phyloP scores from a whole-genome alignment of 2,888 invertebrate genomes.

The Caradrina clavipalpis region DNA sequence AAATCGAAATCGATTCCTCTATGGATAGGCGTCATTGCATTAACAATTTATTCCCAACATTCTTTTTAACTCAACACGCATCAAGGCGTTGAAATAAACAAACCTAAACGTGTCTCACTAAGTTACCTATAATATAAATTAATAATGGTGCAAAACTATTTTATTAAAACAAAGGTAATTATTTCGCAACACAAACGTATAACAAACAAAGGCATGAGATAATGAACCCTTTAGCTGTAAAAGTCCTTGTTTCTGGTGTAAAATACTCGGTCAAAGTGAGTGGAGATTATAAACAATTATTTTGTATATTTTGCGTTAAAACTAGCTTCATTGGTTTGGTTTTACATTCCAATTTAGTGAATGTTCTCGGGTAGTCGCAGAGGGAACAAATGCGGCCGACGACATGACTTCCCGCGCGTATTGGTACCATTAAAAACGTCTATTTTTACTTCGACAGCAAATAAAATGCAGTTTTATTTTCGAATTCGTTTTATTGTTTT shows the following conservation, averaged over 20 bases:
- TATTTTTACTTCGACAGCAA: constrained; percentile 75
- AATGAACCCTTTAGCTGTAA: constrained; percentile 43
- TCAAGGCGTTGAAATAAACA: too few relatives aligned
- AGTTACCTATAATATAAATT: constrained; percentile 13
- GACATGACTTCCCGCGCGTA: constrained; percentile 67
- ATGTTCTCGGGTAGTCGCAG: constrained; percentile 48
- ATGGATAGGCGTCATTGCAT: too few relatives aligned
- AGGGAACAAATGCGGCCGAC: constrained; percentile 34
- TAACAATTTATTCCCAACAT: too few relatives aligned
- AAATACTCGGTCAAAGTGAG: constrained; percentile 33
- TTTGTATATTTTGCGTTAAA: constrained; percentile 41
- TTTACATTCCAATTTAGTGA: constrained; percentile 71
- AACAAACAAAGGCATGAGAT: constrained; percentile 44
- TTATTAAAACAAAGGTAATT: constrained; percentile 42
- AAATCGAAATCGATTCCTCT: too few relatives aligned
- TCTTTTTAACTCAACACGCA: too few relatives aligned
- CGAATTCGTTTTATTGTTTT: constrained; percentile 77
- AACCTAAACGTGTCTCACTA: neutral
- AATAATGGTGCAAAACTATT: constrained; percentile 28
- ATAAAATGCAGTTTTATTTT: constrained; percentile 79
- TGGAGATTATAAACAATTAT: constrained; percentile 26
- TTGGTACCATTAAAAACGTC: constrained; percentile 75
- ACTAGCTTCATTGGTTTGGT: constrained; percentile 59
- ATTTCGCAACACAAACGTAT: constrained; percentile 38
- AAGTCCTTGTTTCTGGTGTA: constrained; percentile 25